These are phyloP conservation scores for Telmatochromis bifrenatus DNA, from an alignment of 2,113 vertebrate species.

Conservation along the genomic window DNA sequence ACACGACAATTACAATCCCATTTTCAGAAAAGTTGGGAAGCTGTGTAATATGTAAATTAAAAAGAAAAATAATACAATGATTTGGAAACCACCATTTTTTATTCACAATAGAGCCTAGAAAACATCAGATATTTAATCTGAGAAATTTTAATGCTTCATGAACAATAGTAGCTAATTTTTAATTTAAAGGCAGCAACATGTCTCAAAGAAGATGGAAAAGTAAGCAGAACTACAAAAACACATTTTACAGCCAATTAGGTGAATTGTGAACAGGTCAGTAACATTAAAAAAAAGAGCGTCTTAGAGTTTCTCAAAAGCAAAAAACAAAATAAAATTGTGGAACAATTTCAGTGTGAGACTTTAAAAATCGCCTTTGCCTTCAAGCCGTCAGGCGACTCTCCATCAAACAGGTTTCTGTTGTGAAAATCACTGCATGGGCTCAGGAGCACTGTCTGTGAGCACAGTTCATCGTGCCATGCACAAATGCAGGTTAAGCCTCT, in stretches of 20 bases:
- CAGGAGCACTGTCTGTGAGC: not conserved
- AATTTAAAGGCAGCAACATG: not conserved
- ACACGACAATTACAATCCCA: not conserved
- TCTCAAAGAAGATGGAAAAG: not conserved
- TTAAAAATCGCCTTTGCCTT: not conserved
- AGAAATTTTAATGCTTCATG: not conserved
- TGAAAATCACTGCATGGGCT: not conserved
- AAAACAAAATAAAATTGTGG: not conserved
- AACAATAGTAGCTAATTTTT: not conserved
- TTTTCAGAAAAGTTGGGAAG: not conserved
- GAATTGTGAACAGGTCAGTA: not conserved
- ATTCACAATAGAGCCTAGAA: not conserved
- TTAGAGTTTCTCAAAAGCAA: not conserved
- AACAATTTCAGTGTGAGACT: not conserved
- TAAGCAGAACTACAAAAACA: not conserved
- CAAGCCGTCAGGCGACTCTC: not conserved
- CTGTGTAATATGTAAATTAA: not conserved
- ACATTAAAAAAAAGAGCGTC: not conserved
- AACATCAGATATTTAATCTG: not conserved
- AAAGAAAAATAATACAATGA: not conserved
- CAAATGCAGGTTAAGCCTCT: not conserved
- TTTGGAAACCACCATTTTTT: not conserved
- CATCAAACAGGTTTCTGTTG: not conserved
- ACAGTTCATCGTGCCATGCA: not conserved
- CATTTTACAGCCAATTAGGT: not conserved